Percentiles rank a stretch among this genome's conserved stretches.
Evolutionary conservation across 92 coral and sea anemone species (phyloP).

Genomic region (Epizoanthus illoricatus): DNA sequence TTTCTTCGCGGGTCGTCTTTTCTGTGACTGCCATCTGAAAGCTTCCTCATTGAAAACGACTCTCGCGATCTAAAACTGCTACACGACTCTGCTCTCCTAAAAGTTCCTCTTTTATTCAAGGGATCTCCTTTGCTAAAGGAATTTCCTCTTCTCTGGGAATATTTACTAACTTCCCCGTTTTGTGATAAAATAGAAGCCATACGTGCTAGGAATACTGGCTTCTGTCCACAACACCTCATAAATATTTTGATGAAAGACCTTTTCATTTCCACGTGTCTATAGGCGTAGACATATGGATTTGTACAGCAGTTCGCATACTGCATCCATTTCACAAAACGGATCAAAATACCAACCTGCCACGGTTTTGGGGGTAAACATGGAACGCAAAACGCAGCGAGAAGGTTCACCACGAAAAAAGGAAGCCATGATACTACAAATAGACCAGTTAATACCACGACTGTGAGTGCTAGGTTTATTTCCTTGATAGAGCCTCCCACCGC

Average conservation of each 20-base stretch:
- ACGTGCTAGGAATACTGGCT: background rate
- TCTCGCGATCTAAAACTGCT: background rate
- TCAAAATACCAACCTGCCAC: slow-evolving; percentile 48
- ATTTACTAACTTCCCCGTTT: background rate
- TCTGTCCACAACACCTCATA: slow-evolving; percentile 35
- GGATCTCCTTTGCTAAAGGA: background rate
- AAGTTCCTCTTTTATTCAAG: background rate
- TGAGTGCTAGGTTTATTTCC: slow-evolving; percentile 69
- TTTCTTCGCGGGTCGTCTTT: background rate
- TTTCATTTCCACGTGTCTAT: slow-evolving; percentile 73
- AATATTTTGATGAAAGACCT: slow-evolving; percentile 52
- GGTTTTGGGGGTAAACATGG: slow-evolving; percentile 40
- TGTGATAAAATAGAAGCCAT: slow-evolving; percentile 2
- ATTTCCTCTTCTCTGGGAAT: background rate
- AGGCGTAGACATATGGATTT: slow-evolving; percentile 90
- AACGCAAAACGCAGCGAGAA: slow-evolving; percentile 58
- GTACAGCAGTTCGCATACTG: slow-evolving; percentile 79
- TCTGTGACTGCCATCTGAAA: background rate
- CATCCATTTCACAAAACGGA: slow-evolving; percentile 78
- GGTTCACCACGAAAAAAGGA: slow-evolving; percentile 73
- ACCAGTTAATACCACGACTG: slow-evolving; percentile 74
- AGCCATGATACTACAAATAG: slow-evolving; percentile 79
- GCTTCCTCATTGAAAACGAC: background rate
- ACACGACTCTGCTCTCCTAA: background rate
- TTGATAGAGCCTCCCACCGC: slow-evolving; percentile 65